A percentile compares a stretch with the other conserved stretches of the same genome.
Conservation (phyloP, 2,888 invertebrate species). For the Oxycera nigricornis region DNA sequence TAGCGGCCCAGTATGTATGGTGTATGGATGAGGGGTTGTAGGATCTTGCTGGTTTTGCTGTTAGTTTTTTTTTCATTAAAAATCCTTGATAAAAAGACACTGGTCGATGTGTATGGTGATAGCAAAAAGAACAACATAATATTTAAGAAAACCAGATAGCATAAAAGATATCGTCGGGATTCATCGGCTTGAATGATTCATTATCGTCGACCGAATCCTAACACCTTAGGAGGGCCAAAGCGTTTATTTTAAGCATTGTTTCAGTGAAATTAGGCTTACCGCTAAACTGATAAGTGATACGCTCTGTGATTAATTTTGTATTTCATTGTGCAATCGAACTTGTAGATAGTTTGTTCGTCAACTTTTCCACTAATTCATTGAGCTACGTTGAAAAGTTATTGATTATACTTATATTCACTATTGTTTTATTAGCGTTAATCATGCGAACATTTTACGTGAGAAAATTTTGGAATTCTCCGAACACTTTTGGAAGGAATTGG, state of each 20-base stretch:
- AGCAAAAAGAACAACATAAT: constrained; percentile 23
- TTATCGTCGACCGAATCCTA: not conserved
- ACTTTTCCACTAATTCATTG: not conserved
- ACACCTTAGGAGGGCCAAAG: not conserved
- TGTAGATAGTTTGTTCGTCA: not conserved
- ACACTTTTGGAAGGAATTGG: not conserved
- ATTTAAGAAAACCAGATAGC: not conserved
- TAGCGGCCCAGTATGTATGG: not conserved
- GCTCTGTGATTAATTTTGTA: not conserved
- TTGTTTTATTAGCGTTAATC: constrained; percentile 56
- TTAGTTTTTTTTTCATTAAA: not conserved
- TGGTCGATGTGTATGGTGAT: constrained; percentile 12
- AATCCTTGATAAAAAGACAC: not conserved
- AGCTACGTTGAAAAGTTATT: not conserved
- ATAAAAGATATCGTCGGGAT: not conserved
- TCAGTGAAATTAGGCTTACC: not conserved
- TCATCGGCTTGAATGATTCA: constrained; percentile 17
- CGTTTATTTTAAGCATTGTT: not conserved
- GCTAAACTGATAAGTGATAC: not conserved
- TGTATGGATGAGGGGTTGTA: constrained; percentile 8
- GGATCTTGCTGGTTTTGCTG: not conserved
- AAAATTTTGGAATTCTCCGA: constrained; percentile 50
- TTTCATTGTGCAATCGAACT: not conserved
- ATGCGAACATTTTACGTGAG: constrained; percentile 59
- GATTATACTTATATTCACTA: not conserved